Percentiles rank a stretch among this genome's conserved stretches.
These are phyloP conservation scores for Cyaniris semiargus DNA, from an alignment of 2,888 invertebrate genomes.

Conservation along the genomic window DNA sequence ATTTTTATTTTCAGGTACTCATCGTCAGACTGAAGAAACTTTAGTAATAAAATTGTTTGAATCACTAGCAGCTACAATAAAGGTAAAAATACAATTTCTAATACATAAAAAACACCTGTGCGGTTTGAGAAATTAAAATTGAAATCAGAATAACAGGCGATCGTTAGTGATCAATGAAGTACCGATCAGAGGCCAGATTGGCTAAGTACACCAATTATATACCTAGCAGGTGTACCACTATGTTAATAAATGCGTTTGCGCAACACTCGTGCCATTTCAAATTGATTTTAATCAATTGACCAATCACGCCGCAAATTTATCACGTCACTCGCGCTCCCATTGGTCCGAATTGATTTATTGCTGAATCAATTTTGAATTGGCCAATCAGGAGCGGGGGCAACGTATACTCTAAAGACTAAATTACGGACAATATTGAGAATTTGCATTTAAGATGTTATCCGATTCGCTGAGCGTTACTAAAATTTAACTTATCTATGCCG, in stretches of 20 bases:
- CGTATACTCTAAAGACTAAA: not conserved
- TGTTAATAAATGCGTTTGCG: constrained; percentile 41
- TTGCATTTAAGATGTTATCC: not conserved
- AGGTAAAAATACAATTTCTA: too few relatives aligned
- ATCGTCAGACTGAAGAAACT: not conserved
- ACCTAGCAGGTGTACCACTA: constrained; percentile 44
- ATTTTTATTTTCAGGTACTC: not conserved
- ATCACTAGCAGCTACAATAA: not conserved
- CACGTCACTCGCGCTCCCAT: constrained; percentile 20
- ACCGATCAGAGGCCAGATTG: constrained; percentile 44
- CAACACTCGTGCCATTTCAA: constrained; percentile 21
- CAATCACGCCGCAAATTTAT: constrained; percentile 22
- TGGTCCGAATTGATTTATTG: constrained; percentile 21
- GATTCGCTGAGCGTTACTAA: not conserved
- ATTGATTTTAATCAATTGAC: constrained; percentile 31
- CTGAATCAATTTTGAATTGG: constrained; percentile 27
- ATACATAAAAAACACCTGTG: not conserved
- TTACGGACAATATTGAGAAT: not conserved
- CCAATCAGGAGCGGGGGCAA: constrained; percentile 27
- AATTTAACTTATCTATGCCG: not conserved
- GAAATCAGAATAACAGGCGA: constrained; percentile 23
- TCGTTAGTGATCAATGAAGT: constrained; percentile 34
- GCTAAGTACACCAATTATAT: constrained; percentile 47
- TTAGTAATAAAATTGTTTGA: not conserved
- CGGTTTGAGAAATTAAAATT: constrained; percentile 6